These are phyloP conservation scores for Cryptophagus acutangulus DNA, from an alignment of 2,888 invertebrate genomes.

Conservation along the genomic window DNA sequence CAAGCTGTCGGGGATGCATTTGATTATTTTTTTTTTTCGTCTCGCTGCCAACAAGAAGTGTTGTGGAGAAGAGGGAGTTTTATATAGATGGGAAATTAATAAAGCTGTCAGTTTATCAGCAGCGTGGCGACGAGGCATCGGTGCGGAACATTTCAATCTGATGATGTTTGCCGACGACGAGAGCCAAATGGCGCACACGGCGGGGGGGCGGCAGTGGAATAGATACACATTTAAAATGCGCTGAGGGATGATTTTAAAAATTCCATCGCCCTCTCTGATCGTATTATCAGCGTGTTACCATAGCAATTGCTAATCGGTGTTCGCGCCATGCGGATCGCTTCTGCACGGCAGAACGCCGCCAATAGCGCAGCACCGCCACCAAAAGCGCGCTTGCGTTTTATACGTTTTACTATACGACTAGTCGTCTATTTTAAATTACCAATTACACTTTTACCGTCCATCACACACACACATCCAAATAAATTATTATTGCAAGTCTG, in stretches of 20 bases:
- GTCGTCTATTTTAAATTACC: conserved; percentile 15
- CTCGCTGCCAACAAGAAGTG: conserved; percentile 25
- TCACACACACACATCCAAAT: too few relatives aligned
- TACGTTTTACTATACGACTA: too few relatives aligned
- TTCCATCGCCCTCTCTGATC: conserved; percentile 44
- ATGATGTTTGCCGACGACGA: conserved; percentile 26
- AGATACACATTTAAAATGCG: conserved; percentile 47
- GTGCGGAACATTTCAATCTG: conserved; percentile 52
- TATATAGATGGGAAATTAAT: conserved; percentile 63
- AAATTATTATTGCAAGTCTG: neutral
- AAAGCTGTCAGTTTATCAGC: conserved; percentile 70
- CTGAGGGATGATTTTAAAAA: conserved; percentile 47
- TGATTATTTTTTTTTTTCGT: conserved; percentile 34
- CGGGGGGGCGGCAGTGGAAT: conserved; percentile 36
- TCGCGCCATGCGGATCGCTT: conserved; percentile 47
- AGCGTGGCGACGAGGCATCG: conserved; percentile 43
- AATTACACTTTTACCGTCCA: neutral
- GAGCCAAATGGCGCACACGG: too few relatives aligned
- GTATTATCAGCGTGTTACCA: conserved; percentile 57
- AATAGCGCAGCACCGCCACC: too few relatives aligned
- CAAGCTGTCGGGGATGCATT: conserved; percentile 26
- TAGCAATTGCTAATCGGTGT: conserved; percentile 57
- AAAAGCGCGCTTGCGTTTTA: too few relatives aligned
- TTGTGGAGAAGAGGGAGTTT: conserved; percentile 29
- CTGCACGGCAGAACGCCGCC: conserved; percentile 46